Base-by-base conservation (phyloP, 2,113 vertebrate species). In the Jacana jacana region DNA sequence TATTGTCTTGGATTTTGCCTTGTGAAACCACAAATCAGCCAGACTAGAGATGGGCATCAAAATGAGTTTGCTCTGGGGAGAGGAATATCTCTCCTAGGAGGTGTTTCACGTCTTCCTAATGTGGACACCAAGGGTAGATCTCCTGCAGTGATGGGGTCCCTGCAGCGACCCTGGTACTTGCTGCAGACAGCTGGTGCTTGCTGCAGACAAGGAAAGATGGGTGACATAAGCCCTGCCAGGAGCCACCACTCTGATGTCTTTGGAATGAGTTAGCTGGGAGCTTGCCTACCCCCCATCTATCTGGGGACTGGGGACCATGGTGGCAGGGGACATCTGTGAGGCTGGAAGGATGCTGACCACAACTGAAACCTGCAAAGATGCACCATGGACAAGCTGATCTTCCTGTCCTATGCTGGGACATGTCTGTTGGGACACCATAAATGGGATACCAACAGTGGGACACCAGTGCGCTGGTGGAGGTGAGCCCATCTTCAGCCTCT, bases 241-340 rank as follows among this genome's bases (percentile, higher is more conserved):
- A 72, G 64, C 42, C 72, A 81, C 35, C 35, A 1, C 30, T 17
- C 35, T 39, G 3, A 4, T 3, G 11, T 6, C 71, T 39, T 17
- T 44, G 70, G 51, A 9, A 18, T 5, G 2, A 11, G 6, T 14
- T n/a, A 48, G 13, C 17, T 46, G 20, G 24, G 35, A 80, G 39
- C 7, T 71, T 39, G 10, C 35, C 37, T 35, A n/a, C 11, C 3
- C 5, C 25, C 10, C 23, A 11, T 6, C 22, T 15, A 7, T 8
- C 11, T 11, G 52, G 37, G 71, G 33, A 4, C 0, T 8, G 18
- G 42, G 15, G 31, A 18, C 33, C 0, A 0, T 5, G 70, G 52
- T 20, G 18, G 6, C 55, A 37, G 19, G 39, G 64, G 24, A 28
- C 66, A 58, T 10, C 27, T 49, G 70, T 1, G 6, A 31, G 63